A percentile compares a stretch with the other conserved stretches of the same genome.
Conservation (phyloP, 2,797 vertebrate species). For the Arremon aurantiirostris region DNA sequence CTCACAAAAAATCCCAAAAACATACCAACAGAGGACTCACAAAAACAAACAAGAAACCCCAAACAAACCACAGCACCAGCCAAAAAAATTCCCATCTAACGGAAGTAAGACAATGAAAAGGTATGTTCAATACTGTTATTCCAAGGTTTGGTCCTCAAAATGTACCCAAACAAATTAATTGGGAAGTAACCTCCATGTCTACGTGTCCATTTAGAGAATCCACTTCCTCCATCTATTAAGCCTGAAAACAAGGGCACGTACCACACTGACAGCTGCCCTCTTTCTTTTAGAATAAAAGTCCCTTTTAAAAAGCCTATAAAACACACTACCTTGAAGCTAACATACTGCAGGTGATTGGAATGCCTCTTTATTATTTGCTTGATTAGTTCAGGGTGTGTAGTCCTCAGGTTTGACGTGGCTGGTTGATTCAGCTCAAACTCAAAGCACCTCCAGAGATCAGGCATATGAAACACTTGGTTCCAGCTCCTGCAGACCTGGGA, state of each 20-base stretch:
- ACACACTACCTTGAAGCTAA: constrained; percentile 94
- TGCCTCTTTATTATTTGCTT: constrained; percentile 98
- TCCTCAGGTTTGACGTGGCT: constrained; percentile 93
- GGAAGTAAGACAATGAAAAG: background rate
- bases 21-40: background rate
- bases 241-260: background rate
- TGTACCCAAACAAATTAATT: background rate
- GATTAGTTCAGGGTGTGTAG: constrained; percentile 95
- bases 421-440: constrained; percentile 97
- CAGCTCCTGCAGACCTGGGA: constrained; percentile 92
- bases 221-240: background rate
- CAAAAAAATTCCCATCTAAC: background rate
- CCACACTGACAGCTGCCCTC: background rate
- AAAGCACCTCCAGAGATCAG: constrained; percentile 96
- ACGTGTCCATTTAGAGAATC: background rate
- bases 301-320: background rate
- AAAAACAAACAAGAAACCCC: background rate
- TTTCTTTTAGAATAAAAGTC: background rate
- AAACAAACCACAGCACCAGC: background rate
- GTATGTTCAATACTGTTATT: background rate
- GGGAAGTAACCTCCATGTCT: background rate
- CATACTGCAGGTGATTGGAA: constrained; percentile 96
- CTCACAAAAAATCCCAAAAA: background rate
- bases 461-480: constrained; percentile 98
- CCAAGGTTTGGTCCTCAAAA: background rate